These are phyloP conservation scores for roundworm (Caenorhabditis elegans) DNA, from an alignment of 1,140 invertebrate genomes.

Conservation along the genomic window DNA sequence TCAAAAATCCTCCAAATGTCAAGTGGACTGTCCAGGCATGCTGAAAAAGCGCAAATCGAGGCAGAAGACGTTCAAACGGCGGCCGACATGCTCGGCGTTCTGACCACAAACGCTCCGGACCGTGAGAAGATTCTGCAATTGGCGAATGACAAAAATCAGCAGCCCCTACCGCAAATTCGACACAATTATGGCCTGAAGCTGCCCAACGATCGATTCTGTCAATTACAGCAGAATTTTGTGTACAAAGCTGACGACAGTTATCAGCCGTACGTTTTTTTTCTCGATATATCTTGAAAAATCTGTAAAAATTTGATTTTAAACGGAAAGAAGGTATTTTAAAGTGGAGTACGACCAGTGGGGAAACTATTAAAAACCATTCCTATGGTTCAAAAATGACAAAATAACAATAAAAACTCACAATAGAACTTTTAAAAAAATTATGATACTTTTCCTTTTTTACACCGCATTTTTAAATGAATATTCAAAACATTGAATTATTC, in stretches of 20 bases:
- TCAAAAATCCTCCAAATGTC: slow-evolving; percentile 12
- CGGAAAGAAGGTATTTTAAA: too few relatives aligned
- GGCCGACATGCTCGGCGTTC: slow-evolving; percentile 18
- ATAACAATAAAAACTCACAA: too few relatives aligned
- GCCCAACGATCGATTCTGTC: slow-evolving; percentile 39
- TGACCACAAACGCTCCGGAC: neutral
- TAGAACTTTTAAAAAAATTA: too few relatives aligned
- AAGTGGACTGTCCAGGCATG: slow-evolving; percentile 32
- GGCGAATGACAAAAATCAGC: slow-evolving; percentile 36
- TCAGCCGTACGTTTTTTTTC: neutral
- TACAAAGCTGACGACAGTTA: slow-evolving; percentile 25
- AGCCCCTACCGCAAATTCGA: slow-evolving; percentile 41
- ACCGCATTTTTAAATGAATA: too few relatives aligned
- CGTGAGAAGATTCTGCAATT: slow-evolving; percentile 13
- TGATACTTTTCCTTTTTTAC: too few relatives aligned
- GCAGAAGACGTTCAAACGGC: slow-evolving; percentile 39
- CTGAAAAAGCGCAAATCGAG: slow-evolving; percentile 36
- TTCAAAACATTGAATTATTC: too few relatives aligned
- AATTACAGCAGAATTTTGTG: slow-evolving; percentile 33
- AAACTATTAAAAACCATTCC: too few relatives aligned
- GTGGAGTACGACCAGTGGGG: too few relatives aligned
- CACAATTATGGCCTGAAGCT: slow-evolving; percentile 46
- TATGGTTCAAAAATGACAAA: too few relatives aligned
- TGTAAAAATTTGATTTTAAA: neutral
- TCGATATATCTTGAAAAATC: neutral